A percentile compares a stretch with the other conserved stretches of the same genome.
phyloP scores from a whole-genome alignment of 1,140 invertebrate species.

The Drosophila triauraria region DNA sequence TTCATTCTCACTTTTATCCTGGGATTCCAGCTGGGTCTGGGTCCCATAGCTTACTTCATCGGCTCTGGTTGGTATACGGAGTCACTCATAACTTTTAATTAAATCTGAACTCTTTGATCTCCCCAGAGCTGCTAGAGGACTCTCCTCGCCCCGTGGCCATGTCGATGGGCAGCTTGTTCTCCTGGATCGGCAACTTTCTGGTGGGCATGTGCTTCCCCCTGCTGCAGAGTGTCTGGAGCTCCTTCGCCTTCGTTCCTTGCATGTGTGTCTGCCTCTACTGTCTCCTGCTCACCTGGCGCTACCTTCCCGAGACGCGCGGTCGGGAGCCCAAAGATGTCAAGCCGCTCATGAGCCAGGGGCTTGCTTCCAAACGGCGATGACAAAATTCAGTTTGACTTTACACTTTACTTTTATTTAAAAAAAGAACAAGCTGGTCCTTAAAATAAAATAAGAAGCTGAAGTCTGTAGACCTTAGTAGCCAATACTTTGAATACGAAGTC shows the following conservation, averaged over 20 bases:
- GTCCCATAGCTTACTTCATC: slow-evolving; percentile 95
- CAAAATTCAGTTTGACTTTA: no score
- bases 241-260: slow-evolving; percentile 90
- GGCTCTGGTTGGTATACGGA: slow-evolving; percentile 58
- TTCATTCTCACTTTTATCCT: slow-evolving; percentile 90
- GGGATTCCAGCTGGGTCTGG: slow-evolving; percentile 92
- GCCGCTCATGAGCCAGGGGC: slow-evolving; percentile 85
- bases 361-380: slow-evolving; percentile 71
- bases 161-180: slow-evolving; percentile 94
- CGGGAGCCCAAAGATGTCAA: slow-evolving; percentile 87
- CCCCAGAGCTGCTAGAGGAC: slow-evolving; percentile 93
- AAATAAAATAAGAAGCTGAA: background rate
- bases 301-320: slow-evolving; percentile 90
- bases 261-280: slow-evolving; percentile 86
- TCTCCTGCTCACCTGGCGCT: slow-evolving; percentile 88
- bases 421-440: slow-evolving; percentile 10
- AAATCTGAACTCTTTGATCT: background rate
- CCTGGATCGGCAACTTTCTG: slow-evolving; percentile 95
- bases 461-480: no score
- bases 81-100: no score
- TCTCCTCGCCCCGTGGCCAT: slow-evolving; percentile 93
- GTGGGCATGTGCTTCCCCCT: slow-evolving; percentile 92
- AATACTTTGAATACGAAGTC: no score
- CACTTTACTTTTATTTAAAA: no score
- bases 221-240: slow-evolving; percentile 87